phyloP scores from a whole-genome alignment of 2,888 invertebrate genomes.

The Diachrysia chrysitis region DNA sequence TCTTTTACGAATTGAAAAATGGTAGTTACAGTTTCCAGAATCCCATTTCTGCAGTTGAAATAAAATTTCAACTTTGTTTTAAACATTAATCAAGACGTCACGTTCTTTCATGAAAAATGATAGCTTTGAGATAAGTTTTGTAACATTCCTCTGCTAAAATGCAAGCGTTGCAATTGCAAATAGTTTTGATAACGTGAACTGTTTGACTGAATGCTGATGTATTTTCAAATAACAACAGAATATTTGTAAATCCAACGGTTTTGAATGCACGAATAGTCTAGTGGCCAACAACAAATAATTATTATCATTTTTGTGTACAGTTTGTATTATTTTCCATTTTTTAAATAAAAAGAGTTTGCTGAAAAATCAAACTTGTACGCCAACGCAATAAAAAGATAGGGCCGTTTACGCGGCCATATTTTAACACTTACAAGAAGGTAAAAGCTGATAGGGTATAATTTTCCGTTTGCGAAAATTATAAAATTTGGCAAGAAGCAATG shows the following conservation, averaged over 20 bases:
- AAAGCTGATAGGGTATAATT: too few relatives aligned
- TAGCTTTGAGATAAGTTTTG: conserved; percentile 61
- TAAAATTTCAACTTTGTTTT: conserved; percentile 70
- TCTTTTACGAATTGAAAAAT: conserved; percentile 58
- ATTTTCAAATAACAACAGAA: not conserved
- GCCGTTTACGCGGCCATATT: too few relatives aligned
- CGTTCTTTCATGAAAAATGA: conserved; percentile 72
- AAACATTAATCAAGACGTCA: conserved; percentile 73
- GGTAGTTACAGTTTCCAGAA: conserved; percentile 43
- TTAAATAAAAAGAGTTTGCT: too few relatives aligned
- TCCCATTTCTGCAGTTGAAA: conserved; percentile 60
- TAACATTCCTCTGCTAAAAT: conserved; percentile 51
- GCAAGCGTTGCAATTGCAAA: conserved; percentile 62
- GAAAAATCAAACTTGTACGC: too few relatives aligned
- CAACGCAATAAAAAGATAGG: too few relatives aligned
- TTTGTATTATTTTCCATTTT: too few relatives aligned
- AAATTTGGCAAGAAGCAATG: too few relatives aligned
- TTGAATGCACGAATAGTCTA: conserved; percentile 1
- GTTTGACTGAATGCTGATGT: conserved; percentile 23
- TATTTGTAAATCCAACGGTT: not conserved
- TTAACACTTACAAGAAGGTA: too few relatives aligned
- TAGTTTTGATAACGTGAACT: conserved; percentile 49
- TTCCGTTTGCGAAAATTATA: too few relatives aligned
- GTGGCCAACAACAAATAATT: too few relatives aligned
- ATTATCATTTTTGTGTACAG: too few relatives aligned